Percentiles rank a stretch among this genome's conserved stretches.
phyloP scores from a whole-genome alignment of 2,113 vertebrate genomes.

The Potamarius usumacintae region DNA sequence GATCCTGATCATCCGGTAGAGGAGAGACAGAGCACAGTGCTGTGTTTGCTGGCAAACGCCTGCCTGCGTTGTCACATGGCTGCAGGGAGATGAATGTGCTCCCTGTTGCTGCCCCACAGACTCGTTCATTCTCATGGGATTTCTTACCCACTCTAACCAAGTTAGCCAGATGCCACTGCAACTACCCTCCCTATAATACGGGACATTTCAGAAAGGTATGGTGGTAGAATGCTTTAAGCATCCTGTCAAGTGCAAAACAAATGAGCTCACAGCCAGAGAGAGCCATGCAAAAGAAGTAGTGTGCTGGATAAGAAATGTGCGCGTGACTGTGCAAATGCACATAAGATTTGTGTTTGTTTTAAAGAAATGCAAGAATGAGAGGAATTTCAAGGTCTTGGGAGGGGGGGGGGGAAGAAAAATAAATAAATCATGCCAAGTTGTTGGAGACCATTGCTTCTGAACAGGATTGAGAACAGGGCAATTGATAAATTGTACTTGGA shows the following conservation, averaged over 20 bases:
- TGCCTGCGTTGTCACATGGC: conserved; percentile 26
- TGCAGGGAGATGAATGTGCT: conserved; percentile 28
- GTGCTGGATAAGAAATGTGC: conserved; percentile 19
- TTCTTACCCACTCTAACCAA: conserved; percentile 39
- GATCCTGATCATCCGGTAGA: neutral
- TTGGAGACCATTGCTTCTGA: conserved; percentile 45
- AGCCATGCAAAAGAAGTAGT: conserved; percentile 65
- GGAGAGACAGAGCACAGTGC: neutral
- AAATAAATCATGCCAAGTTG: conserved; percentile 24
- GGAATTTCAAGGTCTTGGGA: neutral
- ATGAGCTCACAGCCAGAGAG: conserved; percentile 57
- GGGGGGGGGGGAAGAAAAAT: too few relatives aligned
- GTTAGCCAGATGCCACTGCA: conserved; percentile 56
- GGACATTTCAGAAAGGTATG: conserved; percentile 57
- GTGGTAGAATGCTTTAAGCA: conserved; percentile 61
- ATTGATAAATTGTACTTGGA: neutral
- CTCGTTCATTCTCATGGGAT: conserved; percentile 39
- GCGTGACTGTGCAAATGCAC: neutral
- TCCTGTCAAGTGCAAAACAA: conserved; percentile 54
- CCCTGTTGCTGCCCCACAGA: conserved; percentile 5
- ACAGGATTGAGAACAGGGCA: neutral
- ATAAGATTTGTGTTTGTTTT: neutral
- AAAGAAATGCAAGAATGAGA: conserved; percentile 4
- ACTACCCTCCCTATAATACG: conserved; percentile 47
- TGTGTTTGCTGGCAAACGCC: neutral